A percentile compares a stretch with the other conserved stretches of the same genome.
phyloP scores from a whole-genome alignment of 2,113 vertebrate species.

The Pterocles gutturalis region DNA sequence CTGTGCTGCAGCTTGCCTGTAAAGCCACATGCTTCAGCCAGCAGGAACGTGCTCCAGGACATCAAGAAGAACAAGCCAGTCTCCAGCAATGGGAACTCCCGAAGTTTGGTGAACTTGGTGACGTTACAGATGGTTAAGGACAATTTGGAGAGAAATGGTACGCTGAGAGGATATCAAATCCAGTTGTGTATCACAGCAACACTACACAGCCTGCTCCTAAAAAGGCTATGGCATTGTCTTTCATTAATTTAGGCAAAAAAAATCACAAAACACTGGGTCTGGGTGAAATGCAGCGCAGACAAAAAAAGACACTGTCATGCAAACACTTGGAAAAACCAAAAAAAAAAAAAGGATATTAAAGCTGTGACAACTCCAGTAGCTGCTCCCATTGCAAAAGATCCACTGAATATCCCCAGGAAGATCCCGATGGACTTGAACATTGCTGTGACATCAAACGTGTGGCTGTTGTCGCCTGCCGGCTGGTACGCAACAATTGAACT shows the following conservation, averaged over 20 bases:
- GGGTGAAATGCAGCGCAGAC: background rate
- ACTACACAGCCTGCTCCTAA: background rate
- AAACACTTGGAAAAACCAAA: background rate
- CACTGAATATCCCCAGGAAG: conserved; percentile 97
- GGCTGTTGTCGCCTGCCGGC: conserved; percentile 92
- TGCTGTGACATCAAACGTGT: conserved; percentile 93
- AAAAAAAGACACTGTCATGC: background rate
- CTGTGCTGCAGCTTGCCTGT: conserved; percentile 83
- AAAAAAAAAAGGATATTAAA: conserved; percentile 93
- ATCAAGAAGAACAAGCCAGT: conserved; percentile 97
- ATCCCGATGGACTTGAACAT: conserved; percentile 95
- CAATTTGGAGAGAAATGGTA: background rate
- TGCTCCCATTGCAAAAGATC: conserved; percentile 95
- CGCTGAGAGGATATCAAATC: background rate
- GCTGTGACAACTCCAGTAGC: conserved; percentile 94
- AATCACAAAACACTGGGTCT: background rate
- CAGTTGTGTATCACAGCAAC: background rate
- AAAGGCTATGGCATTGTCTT: background rate
- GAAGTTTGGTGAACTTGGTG: conserved; percentile 97
- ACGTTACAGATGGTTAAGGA: conserved; percentile 85
- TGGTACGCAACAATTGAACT: conserved; percentile 97
- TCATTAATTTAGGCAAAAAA: background rate
- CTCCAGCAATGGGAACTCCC: conserved; percentile 94
- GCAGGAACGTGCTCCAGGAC: conserved; percentile 98
- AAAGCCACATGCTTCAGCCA: conserved; percentile 96